These are phyloP conservation scores for Amaurobius ferox DNA, from an alignment of 2,888 invertebrate genomes.

Conservation along the genomic window DNA sequence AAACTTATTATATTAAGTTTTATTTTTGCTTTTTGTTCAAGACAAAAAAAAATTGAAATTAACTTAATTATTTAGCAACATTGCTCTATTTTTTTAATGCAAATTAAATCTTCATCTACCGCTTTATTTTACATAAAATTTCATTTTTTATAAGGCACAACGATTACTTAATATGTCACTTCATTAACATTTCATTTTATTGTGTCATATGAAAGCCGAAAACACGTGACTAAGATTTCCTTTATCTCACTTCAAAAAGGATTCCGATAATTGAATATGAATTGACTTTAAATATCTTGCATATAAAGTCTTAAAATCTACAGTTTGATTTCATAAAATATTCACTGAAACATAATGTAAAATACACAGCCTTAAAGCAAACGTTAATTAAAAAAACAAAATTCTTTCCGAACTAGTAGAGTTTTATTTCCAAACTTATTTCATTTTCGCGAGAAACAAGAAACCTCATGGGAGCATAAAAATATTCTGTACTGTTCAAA, in stretches of 20 bases:
- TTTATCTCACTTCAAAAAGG: background rate
- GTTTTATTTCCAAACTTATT: background rate
- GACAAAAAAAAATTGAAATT: no score
- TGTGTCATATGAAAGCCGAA: no score
- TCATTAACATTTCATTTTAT: background rate
- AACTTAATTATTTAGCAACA: no score
- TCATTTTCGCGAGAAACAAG: constrained; percentile 6
- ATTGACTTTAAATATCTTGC: background rate
- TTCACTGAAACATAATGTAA: background rate
- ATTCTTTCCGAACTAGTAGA: background rate
- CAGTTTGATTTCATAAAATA: constrained; percentile 5
- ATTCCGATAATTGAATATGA: background rate
- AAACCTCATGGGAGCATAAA: background rate
- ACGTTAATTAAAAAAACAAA: constrained; percentile 1
- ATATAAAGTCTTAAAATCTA: background rate
- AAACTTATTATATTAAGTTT: no score
- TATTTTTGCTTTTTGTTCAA: no score
- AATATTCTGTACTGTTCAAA: background rate
- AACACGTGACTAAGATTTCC: background rate
- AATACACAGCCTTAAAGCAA: background rate
- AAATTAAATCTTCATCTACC: no score
- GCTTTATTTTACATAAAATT: no score
- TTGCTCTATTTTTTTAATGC: no score
- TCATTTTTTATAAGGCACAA: no score
- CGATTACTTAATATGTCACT: background rate